These are phyloP conservation scores for Poeciliopsis infans DNA, from an alignment of 2,797 vertebrate genomes.

Conservation along the genomic window DNA sequence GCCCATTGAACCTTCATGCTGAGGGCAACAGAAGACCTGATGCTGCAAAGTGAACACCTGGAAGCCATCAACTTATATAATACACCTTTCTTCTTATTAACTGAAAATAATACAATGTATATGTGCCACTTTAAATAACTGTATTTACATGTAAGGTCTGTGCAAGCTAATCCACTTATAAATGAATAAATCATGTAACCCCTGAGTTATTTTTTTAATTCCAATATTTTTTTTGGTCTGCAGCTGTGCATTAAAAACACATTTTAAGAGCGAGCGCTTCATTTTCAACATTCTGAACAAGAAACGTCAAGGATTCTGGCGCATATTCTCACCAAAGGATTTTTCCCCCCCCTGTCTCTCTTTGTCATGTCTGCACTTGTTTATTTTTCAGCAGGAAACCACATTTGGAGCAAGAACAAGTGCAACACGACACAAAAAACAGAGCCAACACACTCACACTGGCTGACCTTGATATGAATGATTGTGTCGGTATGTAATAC, in stretches of 20 bases:
- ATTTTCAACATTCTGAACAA: not conserved
- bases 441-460: not conserved
- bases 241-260: not conserved
- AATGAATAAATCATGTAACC: not conserved
- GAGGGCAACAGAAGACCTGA: not conserved
- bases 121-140: not conserved
- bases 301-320: not conserved
- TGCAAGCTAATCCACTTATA: not conserved
- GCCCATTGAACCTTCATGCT: not conserved
- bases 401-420: not conserved
- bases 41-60: not conserved
- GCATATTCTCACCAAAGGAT: not conserved
- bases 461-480: not conserved
- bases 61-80: not conserved
- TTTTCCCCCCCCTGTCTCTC: not conserved
- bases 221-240: not conserved
- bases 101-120: not conserved
- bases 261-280: not conserved
- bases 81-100: not conserved
- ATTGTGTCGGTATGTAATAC: not conserved
- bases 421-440: not conserved
- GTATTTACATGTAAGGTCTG: not conserved
- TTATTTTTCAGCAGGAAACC: not conserved
- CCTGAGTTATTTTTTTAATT: not conserved
- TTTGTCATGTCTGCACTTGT: not conserved